A percentile compares a stretch with the other conserved stretches of the same genome.
phyloP scores from a whole-genome alignment of 2,113 vertebrate genomes.

The Tragelaphus scriptus region DNA sequence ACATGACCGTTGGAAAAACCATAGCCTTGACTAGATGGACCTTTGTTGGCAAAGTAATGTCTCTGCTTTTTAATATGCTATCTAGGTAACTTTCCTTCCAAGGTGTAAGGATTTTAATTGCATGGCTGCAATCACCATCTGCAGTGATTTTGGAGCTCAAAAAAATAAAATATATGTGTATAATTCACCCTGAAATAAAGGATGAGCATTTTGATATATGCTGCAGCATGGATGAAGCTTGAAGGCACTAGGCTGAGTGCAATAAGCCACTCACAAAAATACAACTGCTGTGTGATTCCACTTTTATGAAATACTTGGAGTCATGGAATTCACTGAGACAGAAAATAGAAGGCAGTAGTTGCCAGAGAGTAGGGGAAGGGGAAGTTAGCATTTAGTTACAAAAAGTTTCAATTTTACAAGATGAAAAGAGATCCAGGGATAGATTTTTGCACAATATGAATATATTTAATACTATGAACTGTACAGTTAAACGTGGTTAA shows the following conservation, averaged over 20 bases:
- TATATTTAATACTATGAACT: background rate
- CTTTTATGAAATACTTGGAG: background rate
- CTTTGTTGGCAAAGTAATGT: no score
- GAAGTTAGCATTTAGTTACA: background rate
- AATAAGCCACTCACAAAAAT: background rate
- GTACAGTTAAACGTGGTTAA: background rate
- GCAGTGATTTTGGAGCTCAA: no score
- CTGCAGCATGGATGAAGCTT: background rate
- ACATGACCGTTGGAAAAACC: no score
- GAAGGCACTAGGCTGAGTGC: background rate
- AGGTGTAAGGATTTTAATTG: no score
- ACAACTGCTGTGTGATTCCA: background rate
- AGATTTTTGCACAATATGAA: background rate
- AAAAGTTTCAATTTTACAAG: background rate
- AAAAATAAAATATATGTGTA: background rate
- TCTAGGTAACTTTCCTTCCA: no score
- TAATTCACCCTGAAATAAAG: background rate
- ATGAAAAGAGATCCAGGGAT: background rate
- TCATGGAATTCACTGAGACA: background rate
- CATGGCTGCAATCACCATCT: no score
- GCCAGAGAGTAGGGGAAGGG: no score
- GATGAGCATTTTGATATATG: background rate
- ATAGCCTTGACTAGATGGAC: no score
- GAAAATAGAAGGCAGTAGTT: background rate
- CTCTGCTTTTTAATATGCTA: no score